These are phyloP conservation scores for Platypus cylindrus DNA, from an alignment of 2,888 invertebrate species.

Conservation along the genomic window DNA sequence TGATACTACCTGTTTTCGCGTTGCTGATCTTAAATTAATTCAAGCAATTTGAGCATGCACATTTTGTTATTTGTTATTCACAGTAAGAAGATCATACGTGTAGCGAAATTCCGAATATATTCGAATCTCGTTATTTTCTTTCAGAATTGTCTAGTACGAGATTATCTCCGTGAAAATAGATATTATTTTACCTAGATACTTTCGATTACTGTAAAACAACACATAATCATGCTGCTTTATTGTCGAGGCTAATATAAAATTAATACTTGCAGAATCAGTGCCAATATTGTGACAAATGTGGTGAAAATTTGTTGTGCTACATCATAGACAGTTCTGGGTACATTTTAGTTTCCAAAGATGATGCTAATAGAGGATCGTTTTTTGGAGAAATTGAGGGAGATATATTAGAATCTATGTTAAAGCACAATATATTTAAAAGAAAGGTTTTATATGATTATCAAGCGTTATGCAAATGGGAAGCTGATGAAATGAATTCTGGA, in stretches of 20 bases:
- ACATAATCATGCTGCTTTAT: too few relatives aligned
- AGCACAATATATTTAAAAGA: constrained; percentile 56
- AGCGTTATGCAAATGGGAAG: constrained; percentile 49
- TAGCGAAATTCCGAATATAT: too few relatives aligned
- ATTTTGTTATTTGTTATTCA: too few relatives aligned
- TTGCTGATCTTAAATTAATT: too few relatives aligned
- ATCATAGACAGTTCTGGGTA: constrained; percentile 89
- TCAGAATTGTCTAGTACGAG: too few relatives aligned
- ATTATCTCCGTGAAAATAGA: too few relatives aligned
- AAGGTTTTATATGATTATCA: constrained; percentile 78
- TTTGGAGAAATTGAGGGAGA: constrained; percentile 73
- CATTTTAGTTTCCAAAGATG: constrained; percentile 54
- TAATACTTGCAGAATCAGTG: constrained; percentile 32
- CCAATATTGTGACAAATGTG: constrained; percentile 43
- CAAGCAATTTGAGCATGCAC: too few relatives aligned
- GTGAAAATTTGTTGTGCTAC: constrained; percentile 61
- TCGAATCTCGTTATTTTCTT: too few relatives aligned
- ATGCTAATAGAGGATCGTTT: constrained; percentile 64
- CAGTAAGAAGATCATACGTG: too few relatives aligned
- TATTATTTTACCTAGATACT: too few relatives aligned
- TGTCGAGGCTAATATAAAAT: neutral
- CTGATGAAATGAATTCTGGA: constrained; percentile 30
- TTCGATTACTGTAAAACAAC: too few relatives aligned
- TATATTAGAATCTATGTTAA: constrained; percentile 63
- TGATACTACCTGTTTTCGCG: too few relatives aligned